Evolutionary conservation across 2,113 vertebrate genomes (phyloP).

Genomic region (Bos indicus): DNA sequence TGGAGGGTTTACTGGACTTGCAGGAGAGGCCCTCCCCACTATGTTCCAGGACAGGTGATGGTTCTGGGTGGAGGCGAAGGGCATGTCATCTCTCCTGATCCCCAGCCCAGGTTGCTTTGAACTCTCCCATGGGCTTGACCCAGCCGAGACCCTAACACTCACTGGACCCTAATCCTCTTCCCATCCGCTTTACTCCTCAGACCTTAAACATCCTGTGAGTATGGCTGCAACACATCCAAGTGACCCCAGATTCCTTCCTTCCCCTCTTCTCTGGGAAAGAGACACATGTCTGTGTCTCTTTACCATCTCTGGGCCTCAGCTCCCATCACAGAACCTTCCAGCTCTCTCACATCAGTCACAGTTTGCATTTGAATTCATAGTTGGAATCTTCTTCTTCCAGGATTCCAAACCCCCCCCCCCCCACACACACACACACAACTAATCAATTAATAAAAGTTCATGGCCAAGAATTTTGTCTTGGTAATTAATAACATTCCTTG

Average conservation of each 20-base stretch:
- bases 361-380: not conserved
- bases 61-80: not conserved
- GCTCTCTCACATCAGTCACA: not conserved
- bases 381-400: not conserved
- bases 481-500: not conserved
- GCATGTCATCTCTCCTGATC: not conserved
- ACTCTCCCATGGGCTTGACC: not conserved
- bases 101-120: not conserved
- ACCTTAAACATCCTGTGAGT: not conserved
- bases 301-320: not conserved
- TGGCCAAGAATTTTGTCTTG: not conserved
- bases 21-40: not conserved
- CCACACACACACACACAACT: not conserved
- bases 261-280: not conserved
- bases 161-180: not conserved
- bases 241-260: not conserved
- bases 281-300: not conserved
- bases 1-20: not conserved
- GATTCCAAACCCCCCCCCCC: not conserved
- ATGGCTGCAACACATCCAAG: not conserved
- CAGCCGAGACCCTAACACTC: not conserved
- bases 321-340: not conserved
- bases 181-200: not conserved
- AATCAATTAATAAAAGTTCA: not conserved
- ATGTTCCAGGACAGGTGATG: not conserved